A percentile compares a stretch with the other conserved stretches of the same genome.
Evolutionary conservation across 2,113 vertebrate species (phyloP).

Genomic region (Otus sunia): DNA sequence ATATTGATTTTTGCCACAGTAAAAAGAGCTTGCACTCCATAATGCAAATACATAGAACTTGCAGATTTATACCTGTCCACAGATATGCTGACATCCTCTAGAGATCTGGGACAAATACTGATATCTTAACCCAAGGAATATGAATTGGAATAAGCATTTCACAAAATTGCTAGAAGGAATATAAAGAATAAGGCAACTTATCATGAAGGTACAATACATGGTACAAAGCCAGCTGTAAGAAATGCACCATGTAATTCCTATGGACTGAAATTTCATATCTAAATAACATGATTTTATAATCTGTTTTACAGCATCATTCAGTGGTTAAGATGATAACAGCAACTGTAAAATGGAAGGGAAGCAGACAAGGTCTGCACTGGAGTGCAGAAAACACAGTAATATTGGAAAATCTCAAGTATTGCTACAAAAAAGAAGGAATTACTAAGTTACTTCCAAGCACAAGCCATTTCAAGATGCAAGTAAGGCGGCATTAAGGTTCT

Average conservation of each 20-base stretch:
- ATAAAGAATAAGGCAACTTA: neutral
- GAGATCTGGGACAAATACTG: accelerated
- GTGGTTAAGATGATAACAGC: neutral
- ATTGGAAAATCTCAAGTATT: neutral
- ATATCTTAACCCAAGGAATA: neutral
- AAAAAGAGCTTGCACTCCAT: neutral
- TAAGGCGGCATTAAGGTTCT: neutral
- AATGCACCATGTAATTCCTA: neutral
- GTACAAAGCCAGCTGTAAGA: neutral
- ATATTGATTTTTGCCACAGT: neutral
- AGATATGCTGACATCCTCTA: neutral
- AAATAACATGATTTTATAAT: neutral
- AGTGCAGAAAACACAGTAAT: neutral
- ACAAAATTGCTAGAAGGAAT: neutral
- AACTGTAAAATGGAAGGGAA: neutral
- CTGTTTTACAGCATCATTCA: neutral
- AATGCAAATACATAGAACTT: neutral
- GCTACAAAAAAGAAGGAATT: neutral
- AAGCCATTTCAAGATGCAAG: neutral
- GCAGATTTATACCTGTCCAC: neutral
- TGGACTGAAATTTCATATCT: neutral
- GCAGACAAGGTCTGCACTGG: neutral
- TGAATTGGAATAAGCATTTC: neutral
- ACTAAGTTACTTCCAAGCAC: neutral
- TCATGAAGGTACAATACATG: neutral